Percentiles rank a stretch among this genome's conserved stretches.
phyloP scores from a whole-genome alignment of 2,888 invertebrate species.

The Patella depressa region DNA sequence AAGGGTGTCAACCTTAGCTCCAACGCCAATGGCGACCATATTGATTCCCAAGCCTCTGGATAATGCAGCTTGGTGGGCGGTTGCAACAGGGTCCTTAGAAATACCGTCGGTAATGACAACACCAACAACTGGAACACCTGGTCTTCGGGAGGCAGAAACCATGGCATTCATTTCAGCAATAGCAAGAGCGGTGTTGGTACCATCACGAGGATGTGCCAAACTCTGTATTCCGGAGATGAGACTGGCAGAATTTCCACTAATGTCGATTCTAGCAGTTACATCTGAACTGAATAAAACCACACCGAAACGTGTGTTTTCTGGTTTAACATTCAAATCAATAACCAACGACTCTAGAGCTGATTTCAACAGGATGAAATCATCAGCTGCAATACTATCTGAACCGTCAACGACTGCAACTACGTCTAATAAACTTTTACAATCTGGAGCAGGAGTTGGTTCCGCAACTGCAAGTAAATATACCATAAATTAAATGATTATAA shows the following conservation, averaged over 20 bases:
- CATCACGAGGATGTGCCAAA: slow-evolving; percentile 39
- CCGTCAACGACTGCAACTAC: slow-evolving; percentile 1
- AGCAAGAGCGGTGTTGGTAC: slow-evolving; percentile 45
- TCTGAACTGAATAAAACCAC: slow-evolving; percentile 43
- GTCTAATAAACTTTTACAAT: neutral
- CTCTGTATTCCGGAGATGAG: slow-evolving; percentile 28
- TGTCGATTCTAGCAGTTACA: slow-evolving; percentile 35
- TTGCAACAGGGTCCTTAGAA: slow-evolving; percentile 57
- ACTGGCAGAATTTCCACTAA: slow-evolving; percentile 32
- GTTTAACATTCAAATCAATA: neutral
- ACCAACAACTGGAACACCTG: slow-evolving; percentile 63
- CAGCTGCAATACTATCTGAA: neutral
- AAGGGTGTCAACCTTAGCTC: slow-evolving; percentile 56
- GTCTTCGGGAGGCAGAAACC: slow-evolving; percentile 40
- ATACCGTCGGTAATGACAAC: slow-evolving; percentile 71
- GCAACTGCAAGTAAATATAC: too few species aligned
- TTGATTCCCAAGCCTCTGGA: slow-evolving; percentile 66
- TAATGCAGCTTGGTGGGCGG: slow-evolving; percentile 63
- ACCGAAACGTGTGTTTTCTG: slow-evolving; percentile 32
- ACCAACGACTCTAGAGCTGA: neutral
- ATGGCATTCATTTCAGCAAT: slow-evolving; percentile 41
- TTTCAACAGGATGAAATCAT: neutral
- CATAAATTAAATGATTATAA: too few species aligned
- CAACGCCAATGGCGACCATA: slow-evolving; percentile 70
- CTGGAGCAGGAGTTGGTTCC: neutral